Percentiles rank a stretch among this genome's conserved stretches.
Conservation (phyloP, 2,113 vertebrate genomes). For the Gambusia holbrooki region DNA sequence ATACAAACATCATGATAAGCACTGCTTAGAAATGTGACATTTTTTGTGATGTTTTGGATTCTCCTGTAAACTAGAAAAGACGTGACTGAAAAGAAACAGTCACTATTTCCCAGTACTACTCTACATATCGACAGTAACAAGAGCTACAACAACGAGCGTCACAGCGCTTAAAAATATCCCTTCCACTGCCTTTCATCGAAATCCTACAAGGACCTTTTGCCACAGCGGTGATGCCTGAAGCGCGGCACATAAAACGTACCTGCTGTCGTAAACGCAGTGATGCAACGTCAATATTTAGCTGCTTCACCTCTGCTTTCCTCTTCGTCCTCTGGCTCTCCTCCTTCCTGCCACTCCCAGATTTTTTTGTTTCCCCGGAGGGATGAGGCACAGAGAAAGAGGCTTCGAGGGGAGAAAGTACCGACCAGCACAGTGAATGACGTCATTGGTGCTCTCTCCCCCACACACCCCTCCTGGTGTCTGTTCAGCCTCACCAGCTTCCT, state of each 20-base stretch:
- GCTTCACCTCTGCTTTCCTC: constrained; percentile 28
- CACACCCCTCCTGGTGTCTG: constrained; percentile 12
- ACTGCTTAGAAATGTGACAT: not conserved
- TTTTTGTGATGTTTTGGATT: not conserved
- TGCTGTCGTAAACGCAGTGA: constrained; percentile 52
- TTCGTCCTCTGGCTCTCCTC: constrained; percentile 46
- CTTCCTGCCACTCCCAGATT: constrained; percentile 62
- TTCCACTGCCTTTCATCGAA: too few relatives aligned
- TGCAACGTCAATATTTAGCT: constrained; percentile 33
- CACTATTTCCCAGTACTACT: too few relatives aligned
- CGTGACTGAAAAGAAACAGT: not conserved
- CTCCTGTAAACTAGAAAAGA: not conserved
- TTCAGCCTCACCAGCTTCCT: constrained; percentile 30
- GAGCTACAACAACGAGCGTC: not conserved
- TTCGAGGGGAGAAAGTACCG: constrained; percentile 63
- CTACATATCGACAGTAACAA: not conserved
- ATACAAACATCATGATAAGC: not conserved
- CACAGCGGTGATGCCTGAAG: not conserved
- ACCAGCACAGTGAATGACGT: constrained; percentile 80
- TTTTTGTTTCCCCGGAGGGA: constrained; percentile 22
- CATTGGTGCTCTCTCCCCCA: constrained; percentile 58
- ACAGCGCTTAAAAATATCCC: not conserved
- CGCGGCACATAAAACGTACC: constrained; percentile 37
- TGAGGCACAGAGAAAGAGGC: constrained; percentile 39
- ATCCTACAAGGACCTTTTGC: rapidly evolving